These are phyloP conservation scores for Apis florea DNA, from an alignment of 1,140 invertebrate genomes.

Conservation along the genomic window DNA sequence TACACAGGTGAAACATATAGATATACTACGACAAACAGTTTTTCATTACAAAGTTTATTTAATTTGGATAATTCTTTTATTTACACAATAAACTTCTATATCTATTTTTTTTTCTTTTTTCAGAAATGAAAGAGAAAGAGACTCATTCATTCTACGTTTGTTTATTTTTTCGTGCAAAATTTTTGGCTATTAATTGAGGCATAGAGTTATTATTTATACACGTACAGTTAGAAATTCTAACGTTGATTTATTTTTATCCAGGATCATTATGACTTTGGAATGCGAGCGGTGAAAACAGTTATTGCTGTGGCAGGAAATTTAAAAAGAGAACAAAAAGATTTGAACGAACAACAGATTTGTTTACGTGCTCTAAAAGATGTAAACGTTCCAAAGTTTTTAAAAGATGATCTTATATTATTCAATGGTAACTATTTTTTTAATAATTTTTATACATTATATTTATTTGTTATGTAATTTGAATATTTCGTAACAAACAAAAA, in stretches of 20 bases:
- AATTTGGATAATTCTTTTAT: no score
- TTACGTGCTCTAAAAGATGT: conserved; percentile 86
- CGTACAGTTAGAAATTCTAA: neutral
- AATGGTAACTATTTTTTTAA: conserved; percentile 73
- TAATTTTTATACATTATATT: no score
- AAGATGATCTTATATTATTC: conserved; percentile 86
- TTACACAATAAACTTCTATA: no score
- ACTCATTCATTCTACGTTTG: no score
- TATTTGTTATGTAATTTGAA: no score
- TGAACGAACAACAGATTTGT: conserved; percentile 82
- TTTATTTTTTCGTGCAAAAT: no score
- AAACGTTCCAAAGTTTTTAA: conserved; percentile 88
- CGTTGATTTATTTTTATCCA: conserved; percentile 53
- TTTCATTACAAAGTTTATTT: no score
- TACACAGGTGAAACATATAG: conserved; percentile 76
- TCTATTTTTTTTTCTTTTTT: no score
- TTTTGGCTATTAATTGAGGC: no score
- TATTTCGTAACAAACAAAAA: no score
- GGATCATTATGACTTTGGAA: conserved; percentile 82
- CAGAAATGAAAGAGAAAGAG: no score
- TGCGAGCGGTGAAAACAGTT: conserved; percentile 84
- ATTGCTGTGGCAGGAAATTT: conserved; percentile 86
- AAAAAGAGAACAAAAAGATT: conserved; percentile 84
- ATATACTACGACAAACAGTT: no score
- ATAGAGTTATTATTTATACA: neutral